phyloP scores from a whole-genome alignment of 2,797 vertebrate species.

The Chiloscyllium punctatum region DNA sequence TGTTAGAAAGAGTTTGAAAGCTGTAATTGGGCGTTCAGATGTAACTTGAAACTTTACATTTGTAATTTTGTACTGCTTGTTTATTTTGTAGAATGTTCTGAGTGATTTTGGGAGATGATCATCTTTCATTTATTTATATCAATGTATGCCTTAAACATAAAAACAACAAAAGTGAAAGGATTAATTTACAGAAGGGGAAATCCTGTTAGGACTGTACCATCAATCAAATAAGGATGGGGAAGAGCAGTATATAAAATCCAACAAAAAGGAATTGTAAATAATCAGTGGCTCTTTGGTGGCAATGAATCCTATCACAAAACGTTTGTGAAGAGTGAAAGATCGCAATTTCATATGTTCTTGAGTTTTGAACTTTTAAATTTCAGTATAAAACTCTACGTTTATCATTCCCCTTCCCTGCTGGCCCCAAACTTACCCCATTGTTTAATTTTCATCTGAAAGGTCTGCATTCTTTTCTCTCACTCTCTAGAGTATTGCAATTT shows the following conservation, averaged over 20 bases:
- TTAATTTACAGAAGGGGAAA: slow-evolving; percentile 13
- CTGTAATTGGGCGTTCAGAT: not conserved
- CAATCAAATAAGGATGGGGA: not conserved
- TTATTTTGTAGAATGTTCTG: not conserved
- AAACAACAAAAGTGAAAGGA: slow-evolving; percentile 17
- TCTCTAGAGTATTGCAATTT: not conserved
- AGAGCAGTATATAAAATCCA: not conserved
- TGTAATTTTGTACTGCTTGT: not conserved
- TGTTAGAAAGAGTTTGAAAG: not conserved
- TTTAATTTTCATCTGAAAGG: not conserved
- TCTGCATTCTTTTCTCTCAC: not conserved
- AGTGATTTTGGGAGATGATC: slow-evolving; percentile 4
- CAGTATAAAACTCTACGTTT: not conserved
- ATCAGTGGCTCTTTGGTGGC: not conserved
- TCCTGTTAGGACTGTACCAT: slow-evolving; percentile 15
- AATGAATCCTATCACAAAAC: not conserved
- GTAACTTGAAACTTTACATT: not conserved
- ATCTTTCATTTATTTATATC: not conserved
- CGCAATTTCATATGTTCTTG: not conserved
- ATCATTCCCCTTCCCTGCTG: not conserved
- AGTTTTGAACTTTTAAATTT: not conserved
- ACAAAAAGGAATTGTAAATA: not conserved
- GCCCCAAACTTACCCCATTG: not conserved
- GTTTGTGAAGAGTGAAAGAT: not conserved
- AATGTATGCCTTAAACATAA: not conserved